Evolutionary conservation across 2,113 vertebrate species (phyloP).

Genomic region (Sinosuthora webbiana): DNA sequence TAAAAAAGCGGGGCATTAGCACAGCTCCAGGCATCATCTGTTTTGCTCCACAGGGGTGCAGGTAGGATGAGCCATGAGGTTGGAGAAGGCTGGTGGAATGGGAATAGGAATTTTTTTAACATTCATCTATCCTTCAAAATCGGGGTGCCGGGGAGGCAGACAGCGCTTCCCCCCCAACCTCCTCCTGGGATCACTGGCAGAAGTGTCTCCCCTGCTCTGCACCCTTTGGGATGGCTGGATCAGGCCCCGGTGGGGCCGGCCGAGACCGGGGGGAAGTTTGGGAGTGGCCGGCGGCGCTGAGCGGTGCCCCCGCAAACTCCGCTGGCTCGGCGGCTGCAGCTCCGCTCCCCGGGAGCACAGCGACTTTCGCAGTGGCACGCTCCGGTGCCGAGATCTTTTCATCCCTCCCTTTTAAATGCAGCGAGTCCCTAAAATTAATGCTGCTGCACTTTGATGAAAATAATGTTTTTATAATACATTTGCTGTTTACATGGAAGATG

Average conservation of each 20-base stretch:
- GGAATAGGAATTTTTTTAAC: background rate
- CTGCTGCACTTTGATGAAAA: slow-evolving; percentile 71
- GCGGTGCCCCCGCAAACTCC: background rate
- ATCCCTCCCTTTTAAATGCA: background rate
- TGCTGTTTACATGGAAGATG: slow-evolving; percentile 77
- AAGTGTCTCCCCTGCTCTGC: background rate
- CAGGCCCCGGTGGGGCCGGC: background rate
- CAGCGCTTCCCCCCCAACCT: accelerated
- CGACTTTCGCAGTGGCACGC: background rate
- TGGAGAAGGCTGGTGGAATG: background rate
- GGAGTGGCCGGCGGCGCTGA: background rate
- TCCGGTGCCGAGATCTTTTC: background rate
- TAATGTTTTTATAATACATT: slow-evolving; percentile 76
- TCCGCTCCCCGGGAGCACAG: slow-evolving; percentile 7
- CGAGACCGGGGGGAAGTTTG: background rate
- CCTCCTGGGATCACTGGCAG: background rate
- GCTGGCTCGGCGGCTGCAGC: background rate
- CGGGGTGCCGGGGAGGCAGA: background rate
- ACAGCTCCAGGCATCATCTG: background rate
- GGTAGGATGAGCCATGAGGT: background rate
- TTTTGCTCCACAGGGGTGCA: background rate
- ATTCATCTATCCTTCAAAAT: background rate
- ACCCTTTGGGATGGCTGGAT: background rate
- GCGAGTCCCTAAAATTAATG: slow-evolving; percentile 60
- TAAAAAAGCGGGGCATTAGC: background rate